A percentile compares a stretch with the other conserved stretches of the same genome.
These are phyloP conservation scores for Pteria penguin DNA, from an alignment of 2,888 invertebrate genomes.

Conservation along the genomic window DNA sequence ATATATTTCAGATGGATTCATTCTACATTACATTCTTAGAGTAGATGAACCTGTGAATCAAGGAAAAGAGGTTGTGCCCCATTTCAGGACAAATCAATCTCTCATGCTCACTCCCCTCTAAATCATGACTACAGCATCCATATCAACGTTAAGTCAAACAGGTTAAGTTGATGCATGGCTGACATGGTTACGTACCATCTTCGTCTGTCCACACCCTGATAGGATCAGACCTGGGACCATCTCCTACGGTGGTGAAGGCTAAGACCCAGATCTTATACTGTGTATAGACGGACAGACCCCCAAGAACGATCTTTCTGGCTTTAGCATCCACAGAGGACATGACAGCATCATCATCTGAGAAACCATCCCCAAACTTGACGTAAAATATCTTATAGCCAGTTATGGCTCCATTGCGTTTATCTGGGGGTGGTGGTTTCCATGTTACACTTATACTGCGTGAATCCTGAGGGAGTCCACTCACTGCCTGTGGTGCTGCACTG, in stretches of 20 bases:
- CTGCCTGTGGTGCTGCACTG: slow-evolving; percentile 96
- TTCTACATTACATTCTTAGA: no score
- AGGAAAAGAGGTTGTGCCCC: no score
- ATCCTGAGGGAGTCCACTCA: slow-evolving; percentile 90
- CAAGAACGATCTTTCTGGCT: slow-evolving; percentile 85
- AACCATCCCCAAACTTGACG: slow-evolving; percentile 79
- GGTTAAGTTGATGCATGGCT: slow-evolving; percentile 15
- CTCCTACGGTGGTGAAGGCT: slow-evolving; percentile 97
- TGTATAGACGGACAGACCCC: slow-evolving; percentile 96
- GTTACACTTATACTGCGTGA: slow-evolving; percentile 93
- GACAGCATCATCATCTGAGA: slow-evolving; percentile 83
- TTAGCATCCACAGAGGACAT: slow-evolving; percentile 71
- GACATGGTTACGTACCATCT: slow-evolving; percentile 91
- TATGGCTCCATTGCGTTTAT: slow-evolving; percentile 89
- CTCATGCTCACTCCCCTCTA: not conserved
- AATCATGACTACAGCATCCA: not conserved
- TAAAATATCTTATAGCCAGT: slow-evolving; percentile 75
- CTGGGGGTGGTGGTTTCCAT: slow-evolving; percentile 95
- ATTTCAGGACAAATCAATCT: not conserved
- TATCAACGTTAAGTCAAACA: not conserved
- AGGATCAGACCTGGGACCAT: slow-evolving; percentile 94
- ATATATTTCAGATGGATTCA: no score
- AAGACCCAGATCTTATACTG: slow-evolving; percentile 98
- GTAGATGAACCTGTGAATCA: no score
- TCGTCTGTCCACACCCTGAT: slow-evolving; percentile 96